Evolutionary conservation across 64 coral and sea anemone genomes (phyloP).

Genomic region (Pachyseris speciosa): DNA sequence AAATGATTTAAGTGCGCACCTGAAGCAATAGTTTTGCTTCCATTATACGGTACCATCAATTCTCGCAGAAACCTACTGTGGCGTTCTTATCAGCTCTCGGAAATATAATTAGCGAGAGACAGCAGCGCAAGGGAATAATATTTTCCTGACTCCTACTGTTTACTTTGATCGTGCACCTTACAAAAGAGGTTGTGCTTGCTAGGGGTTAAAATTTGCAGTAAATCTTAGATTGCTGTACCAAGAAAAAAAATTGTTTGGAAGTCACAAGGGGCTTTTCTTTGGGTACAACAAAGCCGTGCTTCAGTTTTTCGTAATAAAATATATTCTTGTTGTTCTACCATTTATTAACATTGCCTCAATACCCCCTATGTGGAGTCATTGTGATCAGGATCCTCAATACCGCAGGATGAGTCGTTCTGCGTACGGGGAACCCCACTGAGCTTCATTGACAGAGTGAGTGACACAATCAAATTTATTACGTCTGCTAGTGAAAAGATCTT

Average conservation of each 20-base stretch:
- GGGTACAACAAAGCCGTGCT: background rate
- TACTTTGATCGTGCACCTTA: background rate
- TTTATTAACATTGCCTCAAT: background rate
- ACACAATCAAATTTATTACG: constrained; percentile 33
- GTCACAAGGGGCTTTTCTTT: too few species aligned
- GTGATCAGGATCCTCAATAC: background rate
- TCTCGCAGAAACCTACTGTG: background rate
- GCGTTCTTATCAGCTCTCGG: background rate
- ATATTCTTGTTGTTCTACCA: background rate
- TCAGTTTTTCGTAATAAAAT: background rate
- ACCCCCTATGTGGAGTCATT: background rate
- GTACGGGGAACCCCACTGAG: background rate
- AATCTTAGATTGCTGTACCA: too few species aligned
- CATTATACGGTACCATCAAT: background rate
- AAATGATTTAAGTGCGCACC: background rate
- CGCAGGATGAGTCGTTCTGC: background rate
- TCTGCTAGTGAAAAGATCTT: constrained; percentile 6
- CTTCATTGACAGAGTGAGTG: background rate
- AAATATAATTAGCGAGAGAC: background rate
- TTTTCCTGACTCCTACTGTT: background rate
- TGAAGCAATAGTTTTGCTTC: background rate
- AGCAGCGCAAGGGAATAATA: background rate
- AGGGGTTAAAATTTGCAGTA: too few species aligned
- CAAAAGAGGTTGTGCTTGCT: background rate
- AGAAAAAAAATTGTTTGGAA: too few species aligned